These are phyloP conservation scores for Phragmatobia fuliginosa DNA, from an alignment of 2,888 invertebrate species.

Conservation along the genomic window DNA sequence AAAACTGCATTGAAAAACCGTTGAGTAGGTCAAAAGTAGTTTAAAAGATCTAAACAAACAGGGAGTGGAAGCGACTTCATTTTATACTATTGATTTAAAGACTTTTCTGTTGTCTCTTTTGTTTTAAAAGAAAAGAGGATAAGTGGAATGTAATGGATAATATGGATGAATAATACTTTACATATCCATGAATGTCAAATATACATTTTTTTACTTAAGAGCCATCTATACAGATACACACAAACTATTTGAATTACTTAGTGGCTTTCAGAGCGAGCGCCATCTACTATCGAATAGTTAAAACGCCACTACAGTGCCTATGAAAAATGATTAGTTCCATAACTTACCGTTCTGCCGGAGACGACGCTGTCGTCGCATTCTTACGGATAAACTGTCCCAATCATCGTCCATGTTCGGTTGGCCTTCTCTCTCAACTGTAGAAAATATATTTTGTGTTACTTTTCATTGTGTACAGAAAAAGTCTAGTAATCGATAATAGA, in stretches of 20 bases:
- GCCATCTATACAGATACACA: slow-evolving; percentile 27
- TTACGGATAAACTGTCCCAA: slow-evolving; percentile 93
- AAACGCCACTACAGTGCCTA: slow-evolving; percentile 24
- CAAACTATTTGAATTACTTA: not conserved
- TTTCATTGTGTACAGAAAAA: too few species aligned
- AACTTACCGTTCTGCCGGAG: slow-evolving; percentile 77
- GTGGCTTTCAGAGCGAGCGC: slow-evolving; percentile 18
- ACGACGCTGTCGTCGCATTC: slow-evolving; percentile 89
- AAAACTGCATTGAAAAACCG: too few species aligned
- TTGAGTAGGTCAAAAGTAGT: too few species aligned
- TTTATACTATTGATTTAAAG: too few species aligned
- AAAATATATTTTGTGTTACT: not conserved
- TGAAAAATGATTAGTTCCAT: slow-evolving; percentile 45
- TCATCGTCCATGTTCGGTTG: slow-evolving; percentile 90
- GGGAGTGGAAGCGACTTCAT: too few species aligned
- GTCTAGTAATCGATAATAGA: not conserved
- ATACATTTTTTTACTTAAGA: not conserved
- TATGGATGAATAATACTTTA: too few species aligned
- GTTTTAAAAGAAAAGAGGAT: too few species aligned
- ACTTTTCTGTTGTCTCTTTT: too few species aligned
- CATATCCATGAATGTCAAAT: not conserved
- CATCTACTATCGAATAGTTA: slow-evolving; percentile 46
- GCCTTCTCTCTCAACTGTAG: slow-evolving; percentile 84
- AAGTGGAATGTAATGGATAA: too few species aligned
- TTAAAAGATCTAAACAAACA: too few species aligned